phyloP scores from a whole-genome alignment of 2,797 vertebrate species.

The Jordanella pulchra region DNA sequence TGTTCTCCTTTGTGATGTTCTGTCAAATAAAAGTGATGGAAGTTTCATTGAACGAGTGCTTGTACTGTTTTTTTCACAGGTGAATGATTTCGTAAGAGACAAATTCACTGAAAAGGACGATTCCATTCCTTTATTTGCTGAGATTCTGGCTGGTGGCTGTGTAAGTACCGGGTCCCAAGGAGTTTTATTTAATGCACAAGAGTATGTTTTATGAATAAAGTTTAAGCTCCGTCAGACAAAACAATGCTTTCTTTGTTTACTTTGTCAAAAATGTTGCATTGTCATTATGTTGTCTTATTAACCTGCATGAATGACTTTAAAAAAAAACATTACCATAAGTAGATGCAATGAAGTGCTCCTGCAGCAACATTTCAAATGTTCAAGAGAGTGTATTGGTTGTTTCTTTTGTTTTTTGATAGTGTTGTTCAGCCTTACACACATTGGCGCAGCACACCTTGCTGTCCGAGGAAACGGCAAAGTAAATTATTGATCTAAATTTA shows the following conservation, averaged over 20 bases:
- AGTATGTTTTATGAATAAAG: neutral
- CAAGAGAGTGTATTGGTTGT: slow-evolving; percentile 31
- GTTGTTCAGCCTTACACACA: slow-evolving; percentile 49
- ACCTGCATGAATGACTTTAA: slow-evolving; percentile 11
- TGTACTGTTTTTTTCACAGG: slow-evolving; percentile 72
- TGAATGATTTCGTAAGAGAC: slow-evolving; percentile 97
- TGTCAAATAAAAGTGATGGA: neutral
- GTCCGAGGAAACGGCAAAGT: slow-evolving; percentile 26
- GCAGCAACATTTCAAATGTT: slow-evolving; percentile 20
- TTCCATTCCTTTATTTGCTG: slow-evolving; percentile 87
- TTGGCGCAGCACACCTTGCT: slow-evolving; percentile 8
- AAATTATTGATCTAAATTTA: slow-evolving; percentile 38
- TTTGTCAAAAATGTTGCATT: slow-evolving; percentile 20
- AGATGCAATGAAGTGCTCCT: slow-evolving; percentile 12
- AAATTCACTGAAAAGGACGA: slow-evolving; percentile 89
- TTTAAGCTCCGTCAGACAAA: neutral
- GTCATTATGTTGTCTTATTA: slow-evolving; percentile 3
- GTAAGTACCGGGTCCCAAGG: slow-evolving; percentile 81
- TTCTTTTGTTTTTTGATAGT: slow-evolving; percentile 30
- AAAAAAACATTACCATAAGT: slow-evolving; percentile 15
- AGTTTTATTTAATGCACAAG: neutral
- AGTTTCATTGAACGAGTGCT: neutral
- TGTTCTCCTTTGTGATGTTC: neutral
- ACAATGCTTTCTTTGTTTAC: neutral
- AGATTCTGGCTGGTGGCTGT: slow-evolving; percentile 92